These are phyloP conservation scores for Oryzias javanicus DNA, from an alignment of 2,113 vertebrate species.

Conservation along the genomic window DNA sequence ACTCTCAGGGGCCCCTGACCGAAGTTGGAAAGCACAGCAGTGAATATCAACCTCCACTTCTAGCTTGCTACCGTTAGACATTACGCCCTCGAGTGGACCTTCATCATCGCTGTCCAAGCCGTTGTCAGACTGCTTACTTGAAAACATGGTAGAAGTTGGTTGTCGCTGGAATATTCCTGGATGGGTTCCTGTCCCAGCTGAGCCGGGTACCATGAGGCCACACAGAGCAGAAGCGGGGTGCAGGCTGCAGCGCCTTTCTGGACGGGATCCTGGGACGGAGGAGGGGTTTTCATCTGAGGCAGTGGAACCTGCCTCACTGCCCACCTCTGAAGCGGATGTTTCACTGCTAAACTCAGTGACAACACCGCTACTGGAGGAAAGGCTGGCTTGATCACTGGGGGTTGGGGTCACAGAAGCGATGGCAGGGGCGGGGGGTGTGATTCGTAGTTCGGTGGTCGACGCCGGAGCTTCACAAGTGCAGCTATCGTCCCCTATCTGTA, in stretches of 20 bases:
- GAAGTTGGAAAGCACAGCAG: constrained; percentile 85
- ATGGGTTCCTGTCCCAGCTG: constrained; percentile 46
- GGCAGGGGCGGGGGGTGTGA: constrained; percentile 25
- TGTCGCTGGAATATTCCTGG: constrained; percentile 87
- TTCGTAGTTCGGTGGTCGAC: constrained; percentile 69
- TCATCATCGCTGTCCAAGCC: constrained; percentile 95
- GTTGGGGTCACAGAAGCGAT: constrained; percentile 62
- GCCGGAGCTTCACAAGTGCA: constrained; percentile 87
- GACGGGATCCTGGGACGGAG: constrained; percentile 74
- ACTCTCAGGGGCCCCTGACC: constrained; percentile 63
- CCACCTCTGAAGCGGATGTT: constrained; percentile 91
- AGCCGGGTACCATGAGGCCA: constrained; percentile 57
- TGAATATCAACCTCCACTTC: constrained; percentile 98
- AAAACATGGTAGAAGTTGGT: constrained; percentile 89
- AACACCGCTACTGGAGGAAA: constrained; percentile 88
- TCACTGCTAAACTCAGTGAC: constrained; percentile 93
- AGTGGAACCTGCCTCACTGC: constrained; percentile 95
- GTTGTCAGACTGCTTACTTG: constrained; percentile 94
- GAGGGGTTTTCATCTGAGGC: constrained; percentile 89
- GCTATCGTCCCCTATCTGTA: constrained; percentile 85
- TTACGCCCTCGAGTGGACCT: constrained; percentile 88
- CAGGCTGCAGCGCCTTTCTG: constrained; percentile 89
- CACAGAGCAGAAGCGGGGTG: constrained; percentile 82
- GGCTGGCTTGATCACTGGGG: constrained; percentile 74
- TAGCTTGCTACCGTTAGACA: constrained; percentile 92